Conservation (phyloP, 2,113 vertebrate genomes). For the Porphyrio hochstetteri region DNA sequence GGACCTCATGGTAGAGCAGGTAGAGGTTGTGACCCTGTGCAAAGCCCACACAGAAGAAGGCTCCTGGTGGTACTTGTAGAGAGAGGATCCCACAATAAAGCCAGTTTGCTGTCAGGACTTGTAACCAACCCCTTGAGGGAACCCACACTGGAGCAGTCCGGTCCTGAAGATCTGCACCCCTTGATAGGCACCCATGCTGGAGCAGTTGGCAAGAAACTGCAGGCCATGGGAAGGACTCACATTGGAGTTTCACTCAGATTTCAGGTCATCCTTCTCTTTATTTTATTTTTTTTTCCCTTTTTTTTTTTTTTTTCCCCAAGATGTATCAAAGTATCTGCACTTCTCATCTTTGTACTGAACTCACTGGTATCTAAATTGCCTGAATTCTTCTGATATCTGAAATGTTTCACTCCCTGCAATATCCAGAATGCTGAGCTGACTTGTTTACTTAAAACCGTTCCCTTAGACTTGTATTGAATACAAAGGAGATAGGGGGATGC, state of each 20-base stretch:
- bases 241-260: background rate
- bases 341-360: background rate
- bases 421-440: background rate
- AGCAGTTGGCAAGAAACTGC: too few relatives aligned
- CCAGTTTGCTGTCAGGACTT: too few relatives aligned
- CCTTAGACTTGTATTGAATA: background rate
- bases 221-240: too few relatives aligned
- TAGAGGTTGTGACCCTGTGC: too few relatives aligned
- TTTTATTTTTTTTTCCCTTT: background rate
- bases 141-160: too few relatives aligned
- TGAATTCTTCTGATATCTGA: background rate
- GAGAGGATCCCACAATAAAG: too few relatives aligned
- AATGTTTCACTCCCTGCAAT: background rate
- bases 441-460: background rate
- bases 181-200: too few relatives aligned
- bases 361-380: background rate
- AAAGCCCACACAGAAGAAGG: too few relatives aligned
- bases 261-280: accelerated
- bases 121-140: too few relatives aligned
- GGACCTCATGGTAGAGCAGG: too few relatives aligned
- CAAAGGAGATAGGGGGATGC: background rate
- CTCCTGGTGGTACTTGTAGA: too few relatives aligned
- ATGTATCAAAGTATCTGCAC: background rate
- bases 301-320: background rate
- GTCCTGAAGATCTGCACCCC: too few relatives aligned